Base-by-base conservation (phyloP, 2,113 vertebrate genomes). In the Chunga burmeisteri region DNA sequence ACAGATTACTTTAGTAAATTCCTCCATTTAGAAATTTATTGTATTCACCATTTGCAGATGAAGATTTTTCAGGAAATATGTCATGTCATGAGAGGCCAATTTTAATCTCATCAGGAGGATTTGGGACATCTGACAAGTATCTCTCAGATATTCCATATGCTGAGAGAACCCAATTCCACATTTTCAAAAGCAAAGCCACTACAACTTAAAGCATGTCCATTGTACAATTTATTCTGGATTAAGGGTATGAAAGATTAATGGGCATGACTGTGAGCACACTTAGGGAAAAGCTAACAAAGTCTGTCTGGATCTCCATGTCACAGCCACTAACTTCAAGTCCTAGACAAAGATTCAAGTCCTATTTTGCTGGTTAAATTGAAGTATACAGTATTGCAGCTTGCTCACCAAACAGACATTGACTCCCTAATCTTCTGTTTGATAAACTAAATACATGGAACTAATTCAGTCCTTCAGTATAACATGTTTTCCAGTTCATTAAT, bases 401-500 rank as follows among this genome's bases (percentile, higher is more conserved):
- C 44, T 86, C 59, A 86, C 58, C 86, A 89, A 56, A 81, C 30
- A 92, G 62, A 53, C n/a, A 59, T 3, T 67, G 72, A 83, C 44
- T 84, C 30, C 50, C 16, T 86, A 62, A 92, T 65, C 66, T 66
- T 80, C 49, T 91, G 53, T 86, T 88, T 73, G 75, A 83, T 73
- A 88, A 94, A 88, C 50, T 81, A 91, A 92, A 81, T 58, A 71
- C 61, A 85, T 52, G 47, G 70, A 85, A 85, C n/a, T 61, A 84
- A 91, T 93, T 66, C 67, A 81, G 40, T 50, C 17, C n/a, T 92
- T 91, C 50, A 59, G 59, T 81, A 84, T 50, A 81, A 63, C 26
- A 62, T 50, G 59, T 78, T 86, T 92, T 91, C 77, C 50, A 84
- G 46, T 74, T 92, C 77, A 94, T 83, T 92, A 86, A 81, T 67